These are phyloP conservation scores for Furnarius figulus DNA, from an alignment of 2,113 vertebrate species.

Conservation along the genomic window DNA sequence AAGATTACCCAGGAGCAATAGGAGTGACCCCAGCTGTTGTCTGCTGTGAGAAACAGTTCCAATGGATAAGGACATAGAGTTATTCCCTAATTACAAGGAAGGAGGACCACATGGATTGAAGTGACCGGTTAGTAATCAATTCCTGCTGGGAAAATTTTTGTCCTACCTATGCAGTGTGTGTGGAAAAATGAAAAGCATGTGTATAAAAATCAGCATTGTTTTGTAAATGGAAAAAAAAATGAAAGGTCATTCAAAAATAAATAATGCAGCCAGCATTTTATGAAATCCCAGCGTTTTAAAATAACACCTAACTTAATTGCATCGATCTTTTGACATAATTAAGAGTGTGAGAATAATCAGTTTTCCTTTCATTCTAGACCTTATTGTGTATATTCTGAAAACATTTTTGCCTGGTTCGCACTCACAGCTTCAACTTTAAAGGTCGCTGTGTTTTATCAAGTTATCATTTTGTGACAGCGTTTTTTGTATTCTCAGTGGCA, in stretches of 20 bases:
- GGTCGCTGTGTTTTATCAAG: constrained; percentile 2
- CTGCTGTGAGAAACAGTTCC: neutral
- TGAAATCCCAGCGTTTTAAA: neutral
- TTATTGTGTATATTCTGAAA: neutral
- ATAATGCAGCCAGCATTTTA: neutral
- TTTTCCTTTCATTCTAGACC: neutral
- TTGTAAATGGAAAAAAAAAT: neutral
- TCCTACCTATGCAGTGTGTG: neutral
- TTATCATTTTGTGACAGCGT: neutral
- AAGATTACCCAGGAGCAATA: neutral
- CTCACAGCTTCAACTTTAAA: neutral
- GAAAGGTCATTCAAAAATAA: neutral
- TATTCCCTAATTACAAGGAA: neutral
- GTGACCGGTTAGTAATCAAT: neutral
- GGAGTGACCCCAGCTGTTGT: neutral
- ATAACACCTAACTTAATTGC: neutral
- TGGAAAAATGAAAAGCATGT: neutral
- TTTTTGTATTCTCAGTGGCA: neutral
- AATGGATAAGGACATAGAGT: neutral
- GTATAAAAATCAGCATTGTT: neutral
- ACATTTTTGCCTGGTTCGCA: neutral
- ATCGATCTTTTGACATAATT: neutral
- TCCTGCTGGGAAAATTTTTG: neutral
- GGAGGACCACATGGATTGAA: neutral
- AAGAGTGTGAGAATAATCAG: neutral